Percentiles rank a stretch among this genome's conserved stretches.
Evolutionary conservation across 2,888 invertebrate genomes (phyloP).

Genomic region (Heliconius charithonia): DNA sequence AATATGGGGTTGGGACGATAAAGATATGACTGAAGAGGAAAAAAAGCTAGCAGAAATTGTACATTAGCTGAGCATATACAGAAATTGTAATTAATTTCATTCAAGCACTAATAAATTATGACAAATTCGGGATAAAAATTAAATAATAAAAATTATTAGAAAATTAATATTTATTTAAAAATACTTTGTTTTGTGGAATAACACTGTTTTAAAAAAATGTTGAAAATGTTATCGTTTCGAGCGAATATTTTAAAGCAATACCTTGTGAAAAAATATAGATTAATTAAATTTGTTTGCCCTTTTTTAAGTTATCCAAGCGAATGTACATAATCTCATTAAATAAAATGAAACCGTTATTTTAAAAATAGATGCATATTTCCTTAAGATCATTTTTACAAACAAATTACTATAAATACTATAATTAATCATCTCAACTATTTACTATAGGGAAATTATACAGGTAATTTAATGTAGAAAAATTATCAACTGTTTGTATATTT

Average conservation of each 20-base stretch:
- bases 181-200: no score
- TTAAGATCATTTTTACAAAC: no score
- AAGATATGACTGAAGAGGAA: conserved; percentile 89
- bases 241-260: background rate
- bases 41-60: conserved; percentile 78
- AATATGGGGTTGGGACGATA: conserved; percentile 93
- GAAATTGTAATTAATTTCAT: background rate
- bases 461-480: background rate
- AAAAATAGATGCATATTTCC: no score
- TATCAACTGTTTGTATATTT: background rate
- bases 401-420: no score
- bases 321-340: no score
- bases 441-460: conserved; percentile 11
- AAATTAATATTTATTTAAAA: background rate
- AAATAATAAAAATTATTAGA: background rate
- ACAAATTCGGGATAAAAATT: background rate
- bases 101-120: conserved; percentile 17
- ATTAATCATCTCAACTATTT: background rate
- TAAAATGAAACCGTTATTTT: no score
- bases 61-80: conserved; percentile 62
- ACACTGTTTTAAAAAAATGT: no score
- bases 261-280: background rate
- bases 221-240: background rate
- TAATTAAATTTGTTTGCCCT: no score
- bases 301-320: no score